Evolutionary conservation across 2,888 invertebrate genomes (phyloP), one percentile per base, ranked within the genome.

Genomic region (Agrotis ipsilon): DNA sequence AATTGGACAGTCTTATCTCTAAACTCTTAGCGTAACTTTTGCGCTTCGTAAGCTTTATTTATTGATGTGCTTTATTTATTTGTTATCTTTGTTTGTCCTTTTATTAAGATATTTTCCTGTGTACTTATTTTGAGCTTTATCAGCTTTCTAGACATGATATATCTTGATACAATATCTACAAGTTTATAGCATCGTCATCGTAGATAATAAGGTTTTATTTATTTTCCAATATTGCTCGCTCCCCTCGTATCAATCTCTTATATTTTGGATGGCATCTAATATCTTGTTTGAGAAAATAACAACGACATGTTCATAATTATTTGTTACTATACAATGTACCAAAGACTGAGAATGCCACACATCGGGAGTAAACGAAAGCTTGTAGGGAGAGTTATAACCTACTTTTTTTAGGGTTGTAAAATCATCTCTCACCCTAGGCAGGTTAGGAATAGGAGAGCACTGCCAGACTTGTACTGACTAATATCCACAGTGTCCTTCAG

Each of bases 141-240:
- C 49, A 13, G 43, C 46, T 32, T 43, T 48, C 62, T 54, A 62
- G 49, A 72, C 49, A 57, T 19, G 18, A 45, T 54, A 68, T 48
- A 68, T 58, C 64, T 68, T 61, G 32, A 73, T 65, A 77, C 61
- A 51, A 64, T 52, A 39, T 39, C 39, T 39, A 62, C 59, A 46
- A 63, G 16, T 63, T 76, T 73, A 79, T 54, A 63, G 72, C 76
- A 45, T 62, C 69, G 72, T 82, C 82, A 82, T 78, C 59, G n/a
- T 32, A 64, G 67, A 69, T 82, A 80, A 82, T 69, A 80, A 66
- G 74, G 46, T 73, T 75, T 65, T 69, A 71, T 70, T 62, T 72
- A 62, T 68, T 71, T 68, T 60, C 62, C 64, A 69, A 72, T 68
- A 75, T 66, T 72, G 54, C 70, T 61, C 66, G 60, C 65, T 71